phyloP scores from a whole-genome alignment of 2,888 invertebrate species.

The Miltochrista miniata region DNA sequence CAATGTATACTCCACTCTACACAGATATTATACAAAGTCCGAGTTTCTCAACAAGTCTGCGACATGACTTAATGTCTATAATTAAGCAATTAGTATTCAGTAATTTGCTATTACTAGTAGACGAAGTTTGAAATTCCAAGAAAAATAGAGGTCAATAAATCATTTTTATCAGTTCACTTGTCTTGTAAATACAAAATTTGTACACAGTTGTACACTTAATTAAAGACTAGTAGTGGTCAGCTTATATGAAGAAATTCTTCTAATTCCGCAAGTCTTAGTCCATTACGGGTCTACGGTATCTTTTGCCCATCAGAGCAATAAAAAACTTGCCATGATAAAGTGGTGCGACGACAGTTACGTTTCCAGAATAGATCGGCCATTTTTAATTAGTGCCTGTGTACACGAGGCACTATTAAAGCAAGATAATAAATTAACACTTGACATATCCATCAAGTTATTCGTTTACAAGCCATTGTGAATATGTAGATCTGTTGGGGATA shows the following conservation, averaged over 20 bases:
- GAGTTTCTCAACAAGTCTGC: slow-evolving; percentile 15
- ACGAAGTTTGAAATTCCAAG: background rate
- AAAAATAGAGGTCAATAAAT: no score
- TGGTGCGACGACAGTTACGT: slow-evolving; percentile 14
- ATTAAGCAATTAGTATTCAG: slow-evolving; percentile 29
- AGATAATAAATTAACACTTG: slow-evolving; percentile 56
- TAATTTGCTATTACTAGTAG: background rate
- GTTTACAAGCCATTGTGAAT: slow-evolving; percentile 39
- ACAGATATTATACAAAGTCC: no score
- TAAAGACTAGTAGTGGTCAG: background rate
- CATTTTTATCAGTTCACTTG: background rate
- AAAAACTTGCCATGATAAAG: slow-evolving; percentile 31
- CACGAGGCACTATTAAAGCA: slow-evolving; percentile 40
- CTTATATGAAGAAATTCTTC: slow-evolving; percentile 12
- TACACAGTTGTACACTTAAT: background rate
- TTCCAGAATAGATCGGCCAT: slow-evolving; percentile 30
- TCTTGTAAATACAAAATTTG: background rate
- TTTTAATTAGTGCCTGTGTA: slow-evolving; percentile 37
- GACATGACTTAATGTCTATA: slow-evolving; percentile 15
- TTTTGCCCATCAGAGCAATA: slow-evolving; percentile 16
- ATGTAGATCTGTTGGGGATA: slow-evolving; percentile 14
- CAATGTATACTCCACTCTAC: no score
- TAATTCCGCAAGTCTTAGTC: slow-evolving; percentile 21
- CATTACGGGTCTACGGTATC: slow-evolving; percentile 30
- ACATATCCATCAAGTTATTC: slow-evolving; percentile 48